Evolutionary conservation across 37 sponge, comb jelly and placozoan species (phyloP), one percentile per base, ranked within the genome.

Genomic region (Chondrosia reniformis): DNA sequence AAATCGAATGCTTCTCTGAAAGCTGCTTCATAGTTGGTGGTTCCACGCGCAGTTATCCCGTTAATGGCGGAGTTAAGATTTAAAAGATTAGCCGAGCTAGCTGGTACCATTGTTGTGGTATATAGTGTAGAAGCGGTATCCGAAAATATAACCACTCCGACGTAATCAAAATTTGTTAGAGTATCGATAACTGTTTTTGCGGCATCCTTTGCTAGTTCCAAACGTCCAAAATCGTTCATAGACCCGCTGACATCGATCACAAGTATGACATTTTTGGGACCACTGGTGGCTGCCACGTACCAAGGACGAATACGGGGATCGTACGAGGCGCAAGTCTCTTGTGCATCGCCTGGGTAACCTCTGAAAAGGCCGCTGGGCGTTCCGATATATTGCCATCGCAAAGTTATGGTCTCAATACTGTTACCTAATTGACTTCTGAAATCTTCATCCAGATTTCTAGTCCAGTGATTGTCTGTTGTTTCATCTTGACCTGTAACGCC

Each of bases 241-340:
- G 77, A 76, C 6, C 34, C 57, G 37, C 74, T 57, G 9, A 31
- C 33, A 37, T 80, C 81, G 12, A 80, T 19, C 8, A 80, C 55
- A 10, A 80, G 7, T 22, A 71, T 33, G 21, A 80, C 81, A 38
- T 71, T 54, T 44, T 77, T 77, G 55, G 81, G 81, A 67, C 81
- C 81, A 27, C 38, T 57, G 33, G 81, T 80, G 57, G 81, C 72
- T 0, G 81, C 72, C 15, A 80, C 55, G 76, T 80, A 80, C 81
- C 81, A 80, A 31, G 81, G 81, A 28, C 81, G 81, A 42, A 80
- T 43, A 27, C 81, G 72, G 21, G 81, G 81, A 31, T 80, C 81
- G 74, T 76, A 80, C 37, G 31, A 21, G 39, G 32, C 36, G 67
- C 67, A 66, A 21, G 67, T 30, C 17, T 69, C 72, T 36, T 69